Evolutionary conservation across 2,888 invertebrate genomes (phyloP), one percentile per base, ranked within the genome.

Genomic region (Cheilosia vernalis): DNA sequence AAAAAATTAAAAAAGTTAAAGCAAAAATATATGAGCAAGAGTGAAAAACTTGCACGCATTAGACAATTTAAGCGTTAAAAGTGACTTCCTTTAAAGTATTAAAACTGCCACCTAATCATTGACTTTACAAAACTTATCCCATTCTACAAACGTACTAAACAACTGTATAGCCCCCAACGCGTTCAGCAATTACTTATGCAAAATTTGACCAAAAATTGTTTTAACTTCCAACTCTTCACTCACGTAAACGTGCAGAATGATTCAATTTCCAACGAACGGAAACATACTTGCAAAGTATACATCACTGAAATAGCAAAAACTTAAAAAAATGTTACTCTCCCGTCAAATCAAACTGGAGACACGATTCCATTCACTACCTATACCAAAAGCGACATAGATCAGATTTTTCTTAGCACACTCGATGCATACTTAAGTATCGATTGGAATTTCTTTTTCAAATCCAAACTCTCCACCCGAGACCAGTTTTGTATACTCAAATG

Each of bases 391-490:
- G 13, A 21, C 21, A 47, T 30, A 15, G 44, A 44, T 27, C 24
- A 24, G 10, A 19, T 24, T 64, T 51, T 51, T 51, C 51, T 24
- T 24, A 51, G 51, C 33, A 49, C 51, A 64, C 51, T 51, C 7
- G 24, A 21, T 51, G 64, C 64, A 64, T 64, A 64, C 51, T 24
- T 4, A 64, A 64, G 49, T 64, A 49, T 37, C 5, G 51, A 51
- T 51, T 51, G 64, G 40, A 64, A 64, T 64, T 37, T 37, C 19
- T 19, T 47, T 47, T 33, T 19, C 27, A 47, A 19, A 17, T 49
- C 17, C 4, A 9, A 47, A 63, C 33, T 63, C 30, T 51, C 24
- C 37, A 30, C 51, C 13, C n/a, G 21, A 17, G 37, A 33, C 21
- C 10, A n/a, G 21, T 17, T 64, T 64, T 24, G 24, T 27, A 61